phyloP scores from a whole-genome alignment of 2,888 invertebrate genomes.

The Macrosoma leucophasiata region DNA sequence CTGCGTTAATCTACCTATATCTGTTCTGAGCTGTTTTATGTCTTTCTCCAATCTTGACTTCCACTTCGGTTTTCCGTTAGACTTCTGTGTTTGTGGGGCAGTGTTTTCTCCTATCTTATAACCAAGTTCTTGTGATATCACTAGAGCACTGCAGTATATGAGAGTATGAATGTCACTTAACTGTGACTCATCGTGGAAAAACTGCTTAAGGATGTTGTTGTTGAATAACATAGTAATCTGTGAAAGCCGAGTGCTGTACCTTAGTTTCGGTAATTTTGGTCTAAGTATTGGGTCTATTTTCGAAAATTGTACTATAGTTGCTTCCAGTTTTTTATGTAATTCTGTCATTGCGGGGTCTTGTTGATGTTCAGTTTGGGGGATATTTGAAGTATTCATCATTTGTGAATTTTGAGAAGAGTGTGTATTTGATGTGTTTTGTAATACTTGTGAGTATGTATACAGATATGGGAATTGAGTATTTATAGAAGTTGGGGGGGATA shows the following conservation, averaged over 20 bases:
- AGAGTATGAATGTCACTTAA: slow-evolving; percentile 15
- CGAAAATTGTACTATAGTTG: slow-evolving; percentile 1
- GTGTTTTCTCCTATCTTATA: slow-evolving; percentile 12
- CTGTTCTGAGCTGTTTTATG: slow-evolving; percentile 18
- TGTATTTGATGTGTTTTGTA: no score
- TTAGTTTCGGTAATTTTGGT: slow-evolving; percentile 10
- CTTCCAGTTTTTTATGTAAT: background rate
- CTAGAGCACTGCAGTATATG: slow-evolving; percentile 18
- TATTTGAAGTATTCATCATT: no score
- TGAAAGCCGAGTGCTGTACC: slow-evolving; percentile 1
- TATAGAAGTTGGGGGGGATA: no score
- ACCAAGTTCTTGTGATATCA: slow-evolving; percentile 11
- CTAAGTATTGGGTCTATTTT: slow-evolving; percentile 2
- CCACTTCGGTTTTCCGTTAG: slow-evolving; percentile 18
- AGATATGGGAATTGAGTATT: no score
- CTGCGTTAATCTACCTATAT: slow-evolving; percentile 21
- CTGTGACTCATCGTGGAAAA: slow-evolving; percentile 1
- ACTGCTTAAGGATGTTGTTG: slow-evolving; percentile 1
- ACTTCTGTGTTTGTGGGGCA: background rate
- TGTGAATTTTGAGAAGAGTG: no score
- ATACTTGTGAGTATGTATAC: no score
- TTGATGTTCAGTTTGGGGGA: no score
- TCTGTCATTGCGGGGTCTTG: no score
- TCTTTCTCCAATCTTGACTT: slow-evolving; percentile 19
- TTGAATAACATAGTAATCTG: slow-evolving; percentile 5